Evolutionary conservation across 2,797 vertebrate genomes (phyloP).

Genomic region (Eupleurogrammus muticus): DNA sequence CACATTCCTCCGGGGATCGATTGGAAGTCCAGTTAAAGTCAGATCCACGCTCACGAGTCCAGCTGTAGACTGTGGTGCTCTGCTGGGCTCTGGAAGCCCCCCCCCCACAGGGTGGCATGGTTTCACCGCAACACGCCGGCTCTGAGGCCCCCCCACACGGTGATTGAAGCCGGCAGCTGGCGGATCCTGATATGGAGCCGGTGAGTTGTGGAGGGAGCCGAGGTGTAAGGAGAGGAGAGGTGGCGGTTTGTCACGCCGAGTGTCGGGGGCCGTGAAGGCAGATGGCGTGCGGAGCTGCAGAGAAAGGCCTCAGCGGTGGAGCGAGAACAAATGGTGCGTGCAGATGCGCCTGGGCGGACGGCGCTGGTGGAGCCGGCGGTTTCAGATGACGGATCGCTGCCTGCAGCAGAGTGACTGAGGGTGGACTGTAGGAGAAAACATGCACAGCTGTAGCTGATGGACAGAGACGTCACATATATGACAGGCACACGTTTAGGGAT

Average conservation of each 20-base stretch:
- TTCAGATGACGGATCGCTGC: no score
- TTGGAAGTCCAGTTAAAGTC: no score
- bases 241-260: conserved; percentile 53
- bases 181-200: no score
- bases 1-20: no score
- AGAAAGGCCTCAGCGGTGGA: conserved; percentile 24
- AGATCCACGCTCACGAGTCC: no score
- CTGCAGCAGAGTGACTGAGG: no score
- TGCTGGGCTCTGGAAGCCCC: no score
- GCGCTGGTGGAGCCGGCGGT: not conserved
- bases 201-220: conserved; percentile 31
- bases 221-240: conserved; percentile 30
- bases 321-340: conserved; percentile 49
- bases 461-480: no score
- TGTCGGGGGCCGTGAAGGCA: conserved; percentile 46
- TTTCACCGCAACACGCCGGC: conserved; percentile 54
- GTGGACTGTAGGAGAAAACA: not conserved
- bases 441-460: no score
- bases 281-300: conserved; percentile 6
- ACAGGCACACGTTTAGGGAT: no score
- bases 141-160: no score
- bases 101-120: conserved; percentile 70
- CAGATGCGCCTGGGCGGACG: conserved; percentile 32
- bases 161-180: conserved; percentile 23
- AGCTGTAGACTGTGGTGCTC: no score